phyloP scores from a whole-genome alignment of 2,113 vertebrate species.

The Entelurus aequoreus region DNA sequence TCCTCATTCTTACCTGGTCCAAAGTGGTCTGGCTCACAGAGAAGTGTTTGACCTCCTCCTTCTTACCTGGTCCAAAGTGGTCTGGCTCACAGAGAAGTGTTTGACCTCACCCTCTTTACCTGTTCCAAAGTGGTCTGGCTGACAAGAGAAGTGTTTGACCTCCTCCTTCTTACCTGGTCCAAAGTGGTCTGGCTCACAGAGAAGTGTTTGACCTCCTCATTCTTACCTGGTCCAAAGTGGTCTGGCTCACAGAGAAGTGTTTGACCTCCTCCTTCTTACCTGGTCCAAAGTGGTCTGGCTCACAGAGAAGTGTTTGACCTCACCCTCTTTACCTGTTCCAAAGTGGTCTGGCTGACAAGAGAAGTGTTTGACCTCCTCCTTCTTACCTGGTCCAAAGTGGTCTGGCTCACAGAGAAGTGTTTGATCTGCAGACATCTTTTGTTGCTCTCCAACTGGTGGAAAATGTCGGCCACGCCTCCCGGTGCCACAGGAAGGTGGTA shows the following conservation, averaged over 20 bases:
- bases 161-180: constrained; percentile 58
- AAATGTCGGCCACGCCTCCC: constrained; percentile 91
- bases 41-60: constrained; percentile 84
- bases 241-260: constrained; percentile 95
- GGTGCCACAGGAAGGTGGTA: constrained; percentile 86
- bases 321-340: constrained; percentile 62
- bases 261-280: constrained; percentile 69
- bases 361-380: constrained; percentile 84
- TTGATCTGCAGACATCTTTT: constrained; percentile 85
- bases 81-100: constrained; percentile 95
- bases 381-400: constrained; percentile 76
- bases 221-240: constrained; percentile 76
- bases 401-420: constrained; percentile 95
- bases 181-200: constrained; percentile 93
- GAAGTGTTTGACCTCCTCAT: constrained; percentile 84
- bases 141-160: constrained; percentile 92
- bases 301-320: constrained; percentile 93
- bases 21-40: constrained; percentile 93
- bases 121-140: constrained; percentile 90
- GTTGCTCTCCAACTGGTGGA: constrained; percentile 85
- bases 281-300: constrained; percentile 90
- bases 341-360: constrained; percentile 90
- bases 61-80: constrained; percentile 76
- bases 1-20: constrained; percentile 57
- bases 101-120: constrained; percentile 68